Base-by-base conservation (phyloP, 1,140 invertebrate genomes). In the Wiebesia pumilae region DNA sequence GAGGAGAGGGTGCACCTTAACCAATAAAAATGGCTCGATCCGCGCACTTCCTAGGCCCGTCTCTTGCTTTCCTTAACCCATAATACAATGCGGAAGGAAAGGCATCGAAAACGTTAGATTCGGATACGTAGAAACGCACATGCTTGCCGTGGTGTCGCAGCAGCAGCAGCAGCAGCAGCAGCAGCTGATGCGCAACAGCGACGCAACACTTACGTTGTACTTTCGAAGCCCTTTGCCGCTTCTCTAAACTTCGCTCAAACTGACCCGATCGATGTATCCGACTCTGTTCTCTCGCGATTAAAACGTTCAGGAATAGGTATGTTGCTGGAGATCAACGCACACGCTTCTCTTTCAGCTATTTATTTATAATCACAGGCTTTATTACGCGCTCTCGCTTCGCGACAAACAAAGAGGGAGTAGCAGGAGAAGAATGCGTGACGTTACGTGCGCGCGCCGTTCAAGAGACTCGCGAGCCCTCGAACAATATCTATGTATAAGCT, bases 161-260 rank as follows among this genome's bases (percentile, higher is more conserved):
- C 30, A 71, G 67, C 67, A 71, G 73, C 73, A 77, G 73, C 73
- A 69, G n/a, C 67, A 69, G 33, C 38, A 21, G 71, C 40, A 88
- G 90, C 88, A 90, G 87, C 87, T 90, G 90, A 89, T 89, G 88
- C 78, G 88, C 78, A 87, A 85, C 87, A 75, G 88, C 88, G 35
- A 86, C 33, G 87, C 65, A 87, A 78, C 87, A 91, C 89, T 90
- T 90, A 92, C 90, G 90, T 84, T 79, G 75, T 88, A 65, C 40
- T 12, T 9, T 4, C 24, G 21, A 69, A 81, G 80, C 62, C 7
- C 27, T 67, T 43, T 78, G 78, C n/a, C 54, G 78, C 78, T 38
- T 54, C 30, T 33, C 16, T 51, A 19, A 24, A n/a, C 12, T 54
- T 43, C 30, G 47, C 12, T 43, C 38, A 6, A 27, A 43, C 3